phyloP scores from a whole-genome alignment of 2,113 vertebrate genomes.

The Andinoacara biseriatus region DNA sequence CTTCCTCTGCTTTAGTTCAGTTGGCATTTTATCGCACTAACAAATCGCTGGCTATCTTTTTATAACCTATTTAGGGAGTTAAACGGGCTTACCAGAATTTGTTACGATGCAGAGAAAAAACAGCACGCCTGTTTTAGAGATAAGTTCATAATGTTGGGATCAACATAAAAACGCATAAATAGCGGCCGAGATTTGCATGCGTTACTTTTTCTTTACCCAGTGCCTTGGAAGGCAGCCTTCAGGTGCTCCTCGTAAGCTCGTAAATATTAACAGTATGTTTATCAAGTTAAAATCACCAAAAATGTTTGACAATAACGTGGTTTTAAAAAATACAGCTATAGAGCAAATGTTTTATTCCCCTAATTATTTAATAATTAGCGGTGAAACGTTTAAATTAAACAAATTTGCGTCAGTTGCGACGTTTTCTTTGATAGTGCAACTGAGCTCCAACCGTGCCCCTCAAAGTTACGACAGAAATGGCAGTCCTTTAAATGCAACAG shows the following conservation, averaged over 20 bases:
- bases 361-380: neutral
- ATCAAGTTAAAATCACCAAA: neutral
- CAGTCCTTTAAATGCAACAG: slow-evolving; percentile 11
- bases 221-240: slow-evolving; percentile 19
- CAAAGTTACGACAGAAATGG: neutral
- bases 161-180: neutral
- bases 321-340: no score
- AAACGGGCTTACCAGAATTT: neutral
- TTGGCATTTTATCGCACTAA: slow-evolving; percentile 66
- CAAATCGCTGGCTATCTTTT: neutral
- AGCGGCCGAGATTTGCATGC: neutral
- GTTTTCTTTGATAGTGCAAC: rapidly evolving
- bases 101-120: neutral
- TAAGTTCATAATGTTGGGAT: slow-evolving; percentile 25
- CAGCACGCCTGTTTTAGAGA: neutral
- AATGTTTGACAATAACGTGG: neutral
- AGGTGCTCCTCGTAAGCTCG: neutral
- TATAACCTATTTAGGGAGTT: neutral
- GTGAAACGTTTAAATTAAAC: neutral
- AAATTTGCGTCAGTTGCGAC: neutral
- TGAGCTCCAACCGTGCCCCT: no score
- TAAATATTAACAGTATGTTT: neutral
- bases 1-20: slow-evolving; percentile 79
- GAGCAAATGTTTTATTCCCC: no score
- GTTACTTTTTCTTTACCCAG: neutral